These are phyloP conservation scores for Darevskia nairensis DNA, from an alignment of 2,797 vertebrate genomes.

Conservation along the genomic window DNA sequence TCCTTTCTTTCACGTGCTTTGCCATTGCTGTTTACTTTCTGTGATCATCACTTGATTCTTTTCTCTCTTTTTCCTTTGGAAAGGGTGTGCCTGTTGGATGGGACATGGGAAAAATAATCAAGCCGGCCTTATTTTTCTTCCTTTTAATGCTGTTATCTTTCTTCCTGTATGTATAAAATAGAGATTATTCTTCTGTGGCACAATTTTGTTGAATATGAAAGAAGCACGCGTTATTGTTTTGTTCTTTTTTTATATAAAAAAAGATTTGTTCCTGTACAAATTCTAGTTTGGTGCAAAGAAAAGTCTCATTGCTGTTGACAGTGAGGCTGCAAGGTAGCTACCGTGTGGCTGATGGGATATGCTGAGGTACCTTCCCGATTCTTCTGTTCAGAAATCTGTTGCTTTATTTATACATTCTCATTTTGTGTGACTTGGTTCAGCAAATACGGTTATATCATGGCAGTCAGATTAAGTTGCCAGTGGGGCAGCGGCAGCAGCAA, in stretches of 20 bases:
- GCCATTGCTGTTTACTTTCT: slow-evolving; percentile 62
- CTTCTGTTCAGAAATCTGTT: slow-evolving; percentile 79
- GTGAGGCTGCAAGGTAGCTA: slow-evolving; percentile 82
- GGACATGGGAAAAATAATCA: slow-evolving; percentile 36
- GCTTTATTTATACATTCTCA: slow-evolving; percentile 80
- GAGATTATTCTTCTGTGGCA: slow-evolving; percentile 71
- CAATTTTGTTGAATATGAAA: slow-evolving; percentile 76
- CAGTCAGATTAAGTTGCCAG: slow-evolving; percentile 58
- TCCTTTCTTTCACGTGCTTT: slow-evolving; percentile 53
- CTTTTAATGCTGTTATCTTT: slow-evolving; percentile 67
- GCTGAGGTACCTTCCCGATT: slow-evolving; percentile 81
- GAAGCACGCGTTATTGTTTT: slow-evolving; percentile 68
- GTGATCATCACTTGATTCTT: slow-evolving; percentile 61
- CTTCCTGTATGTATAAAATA: slow-evolving; percentile 71
- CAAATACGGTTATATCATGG: slow-evolving; percentile 69
- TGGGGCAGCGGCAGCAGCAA: slow-evolving; percentile 56
- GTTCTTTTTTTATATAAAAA: background rate
- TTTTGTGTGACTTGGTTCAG: slow-evolving; percentile 69
- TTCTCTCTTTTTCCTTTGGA: background rate
- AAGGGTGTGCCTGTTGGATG: slow-evolving; percentile 55
- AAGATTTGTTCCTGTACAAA: slow-evolving; percentile 68
- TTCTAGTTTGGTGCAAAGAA: slow-evolving; percentile 73
- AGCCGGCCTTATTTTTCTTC: slow-evolving; percentile 72
- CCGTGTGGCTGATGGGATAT: slow-evolving; percentile 81
- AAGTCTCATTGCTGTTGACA: slow-evolving; percentile 78